Evolutionary conservation across 2,113 vertebrate species (phyloP), one percentile per base, ranked within the genome.

Genomic region (Actinemys pallida): DNA sequence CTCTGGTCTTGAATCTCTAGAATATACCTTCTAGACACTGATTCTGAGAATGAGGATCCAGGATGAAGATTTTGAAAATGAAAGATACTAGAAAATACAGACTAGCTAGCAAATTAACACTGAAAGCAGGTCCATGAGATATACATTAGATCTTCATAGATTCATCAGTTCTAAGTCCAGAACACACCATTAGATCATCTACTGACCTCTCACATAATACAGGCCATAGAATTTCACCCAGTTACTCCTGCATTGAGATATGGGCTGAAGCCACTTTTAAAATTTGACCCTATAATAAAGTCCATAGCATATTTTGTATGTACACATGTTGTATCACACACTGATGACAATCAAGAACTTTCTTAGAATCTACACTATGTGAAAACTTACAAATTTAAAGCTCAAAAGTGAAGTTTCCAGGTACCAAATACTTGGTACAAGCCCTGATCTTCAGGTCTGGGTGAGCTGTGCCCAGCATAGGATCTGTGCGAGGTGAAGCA

Each of bases 121-220:
- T 42, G 1, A 86, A 72, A 3, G 3, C 10, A 90, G 53, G 13
- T 0, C 0, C 10, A 10, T 89, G 1, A 0, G 56, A 49, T 39
- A 69, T 8, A 27, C 27, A 8, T 35, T 22, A 62, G 5, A 75
- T 56, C 54, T 85, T 80, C 14, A 4, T 50, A 83, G 49, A 29
- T 47, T 56, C 24, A 52, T 7, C 24, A 20, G 47, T 69, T 81
- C 50, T 86, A 59, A 47, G 11, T 25, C 25, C 24, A 78, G 25
- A 78, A 78, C 22, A 29, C 22, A 78, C 11, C 75, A 47, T 45
- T 45, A 78, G 39, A 45, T 78, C 42, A 78, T 47, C 24, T 47
- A 14, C 22, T 57, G 47, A 47, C 14, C 22, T 87, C 42, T 24
- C 53, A 19, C 22, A 27, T 17, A 16, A 87, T 8, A 56, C 31